Evolutionary conservation across 2,113 vertebrate genomes (phyloP).

Genomic region (Gymnogyps californianus): DNA sequence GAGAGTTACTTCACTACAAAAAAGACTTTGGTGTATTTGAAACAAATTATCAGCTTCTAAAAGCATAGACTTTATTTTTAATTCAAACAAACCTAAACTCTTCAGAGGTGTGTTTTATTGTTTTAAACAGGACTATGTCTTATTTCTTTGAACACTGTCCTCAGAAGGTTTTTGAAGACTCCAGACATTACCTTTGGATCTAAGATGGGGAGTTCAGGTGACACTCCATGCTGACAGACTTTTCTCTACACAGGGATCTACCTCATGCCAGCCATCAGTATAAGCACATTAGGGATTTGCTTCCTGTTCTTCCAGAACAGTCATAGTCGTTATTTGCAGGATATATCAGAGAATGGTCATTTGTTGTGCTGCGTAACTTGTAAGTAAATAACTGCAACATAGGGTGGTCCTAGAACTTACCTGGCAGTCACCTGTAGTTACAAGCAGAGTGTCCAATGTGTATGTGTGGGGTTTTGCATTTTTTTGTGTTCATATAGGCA

Average conservation of each 20-base stretch:
- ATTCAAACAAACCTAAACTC: background rate
- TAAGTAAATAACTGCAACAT: background rate
- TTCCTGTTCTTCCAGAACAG: background rate
- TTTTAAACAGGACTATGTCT: background rate
- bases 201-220: background rate
- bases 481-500: background rate
- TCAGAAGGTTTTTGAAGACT: background rate
- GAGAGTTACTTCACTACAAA: background rate
- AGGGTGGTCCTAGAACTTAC: background rate
- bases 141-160: background rate
- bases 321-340: background rate
- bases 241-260: background rate
- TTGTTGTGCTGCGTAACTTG: background rate
- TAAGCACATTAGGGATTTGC: background rate
- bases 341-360: background rate
- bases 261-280: background rate
- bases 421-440: background rate
- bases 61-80: background rate
- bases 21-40: background rate
- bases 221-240: background rate
- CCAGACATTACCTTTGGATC: background rate
- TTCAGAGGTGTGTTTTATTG: background rate
- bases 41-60: background rate
- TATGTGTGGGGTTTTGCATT: rapidly evolving
- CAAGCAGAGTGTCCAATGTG: background rate